These are phyloP conservation scores for Andrena haemorrhoa DNA, from an alignment of 2,888 invertebrate species.

Conservation along the genomic window DNA sequence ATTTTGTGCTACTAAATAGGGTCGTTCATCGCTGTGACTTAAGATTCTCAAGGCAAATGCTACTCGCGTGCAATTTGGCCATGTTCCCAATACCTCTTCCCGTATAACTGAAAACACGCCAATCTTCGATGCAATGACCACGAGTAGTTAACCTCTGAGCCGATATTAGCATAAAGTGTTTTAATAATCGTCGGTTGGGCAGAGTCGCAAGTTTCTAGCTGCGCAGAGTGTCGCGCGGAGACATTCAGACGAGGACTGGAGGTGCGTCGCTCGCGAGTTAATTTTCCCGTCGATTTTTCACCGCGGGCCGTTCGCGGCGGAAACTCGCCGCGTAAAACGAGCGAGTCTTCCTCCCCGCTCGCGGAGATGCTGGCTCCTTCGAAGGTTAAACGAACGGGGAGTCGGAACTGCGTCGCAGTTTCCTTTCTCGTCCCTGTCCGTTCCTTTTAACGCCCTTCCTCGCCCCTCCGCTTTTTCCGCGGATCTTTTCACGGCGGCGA, in stretches of 20 bases:
- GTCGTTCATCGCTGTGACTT: too few species aligned
- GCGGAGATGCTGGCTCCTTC: constrained; percentile 13
- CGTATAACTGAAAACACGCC: too few species aligned
- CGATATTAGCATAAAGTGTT: too few species aligned
- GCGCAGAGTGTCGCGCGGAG: too few species aligned
- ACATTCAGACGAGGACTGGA: neutral
- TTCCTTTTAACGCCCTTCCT: neutral
- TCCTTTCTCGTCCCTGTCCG: constrained; percentile 11
- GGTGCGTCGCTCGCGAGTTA: neutral
- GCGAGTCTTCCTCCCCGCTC: neutral
- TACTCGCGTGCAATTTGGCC: too few species aligned
- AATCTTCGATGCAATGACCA: too few species aligned
- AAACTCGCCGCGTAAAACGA: neutral
- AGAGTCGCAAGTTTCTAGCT: too few species aligned
- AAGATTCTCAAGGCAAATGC: too few species aligned
- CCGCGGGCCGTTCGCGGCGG: neutral
- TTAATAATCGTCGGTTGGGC: too few species aligned
- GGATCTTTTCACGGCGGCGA: constrained; percentile 47
- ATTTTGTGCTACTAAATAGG: too few species aligned
- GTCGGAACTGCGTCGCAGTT: constrained; percentile 38
- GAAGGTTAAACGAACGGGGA: constrained; percentile 42
- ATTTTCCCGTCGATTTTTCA: neutral
- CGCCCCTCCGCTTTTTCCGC: constrained; percentile 22
- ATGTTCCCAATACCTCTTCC: too few species aligned
- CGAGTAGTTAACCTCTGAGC: too few species aligned